phyloP scores from a whole-genome alignment of 2,113 vertebrate genomes.

The Copsychus sechellarum region DNA sequence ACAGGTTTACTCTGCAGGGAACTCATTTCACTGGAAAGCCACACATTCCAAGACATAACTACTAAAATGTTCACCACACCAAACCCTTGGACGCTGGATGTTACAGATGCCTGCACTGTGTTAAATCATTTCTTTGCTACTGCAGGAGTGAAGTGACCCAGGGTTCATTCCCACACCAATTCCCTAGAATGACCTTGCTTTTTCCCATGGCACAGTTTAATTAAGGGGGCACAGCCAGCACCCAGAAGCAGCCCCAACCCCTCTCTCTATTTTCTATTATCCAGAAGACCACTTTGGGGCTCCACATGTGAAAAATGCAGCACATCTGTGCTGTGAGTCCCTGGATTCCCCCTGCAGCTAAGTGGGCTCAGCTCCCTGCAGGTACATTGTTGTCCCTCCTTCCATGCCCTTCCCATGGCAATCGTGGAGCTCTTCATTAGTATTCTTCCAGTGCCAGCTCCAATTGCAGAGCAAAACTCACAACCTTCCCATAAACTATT shows the following conservation, averaged over 20 bases:
- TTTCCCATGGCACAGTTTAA: background rate
- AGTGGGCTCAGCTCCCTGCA: background rate
- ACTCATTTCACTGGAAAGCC: background rate
- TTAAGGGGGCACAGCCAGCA: background rate
- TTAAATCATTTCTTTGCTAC: slow-evolving; percentile 3
- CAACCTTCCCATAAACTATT: background rate
- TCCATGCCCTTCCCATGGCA: background rate
- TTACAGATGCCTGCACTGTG: background rate
- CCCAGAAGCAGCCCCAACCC: background rate
- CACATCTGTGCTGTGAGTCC: background rate
- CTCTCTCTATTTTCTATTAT: background rate
- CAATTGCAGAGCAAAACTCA: background rate
- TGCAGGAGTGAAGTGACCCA: background rate
- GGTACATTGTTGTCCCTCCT: background rate
- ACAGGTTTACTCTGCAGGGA: background rate
- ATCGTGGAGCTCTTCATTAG: background rate
- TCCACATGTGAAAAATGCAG: background rate
- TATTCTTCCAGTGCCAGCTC: background rate
- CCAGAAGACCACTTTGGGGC: background rate
- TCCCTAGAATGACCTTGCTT: background rate
- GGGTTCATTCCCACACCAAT: background rate
- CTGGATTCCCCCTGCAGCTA: background rate
- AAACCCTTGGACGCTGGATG: background rate
- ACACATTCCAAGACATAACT: background rate
- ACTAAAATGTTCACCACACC: background rate